These are phyloP conservation scores for Spisula solida DNA, from an alignment of 2,888 invertebrate species.

Conservation along the genomic window DNA sequence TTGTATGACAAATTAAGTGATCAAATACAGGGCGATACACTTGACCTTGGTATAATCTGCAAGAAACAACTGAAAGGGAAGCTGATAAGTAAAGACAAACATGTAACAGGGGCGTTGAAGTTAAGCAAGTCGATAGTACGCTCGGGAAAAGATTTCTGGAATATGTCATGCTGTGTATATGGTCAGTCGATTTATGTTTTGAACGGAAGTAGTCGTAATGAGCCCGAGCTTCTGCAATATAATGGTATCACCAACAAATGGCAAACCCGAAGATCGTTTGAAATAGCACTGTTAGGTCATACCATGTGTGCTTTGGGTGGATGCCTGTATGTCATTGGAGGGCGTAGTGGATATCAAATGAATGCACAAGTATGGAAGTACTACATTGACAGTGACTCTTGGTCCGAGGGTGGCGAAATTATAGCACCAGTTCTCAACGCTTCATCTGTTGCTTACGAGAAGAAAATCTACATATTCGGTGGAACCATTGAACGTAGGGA, in stretches of 20 bases:
- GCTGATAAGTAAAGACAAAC: background rate
- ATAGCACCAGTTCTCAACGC: conserved; percentile 57
- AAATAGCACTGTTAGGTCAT: conserved; percentile 38
- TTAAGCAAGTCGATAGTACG: background rate
- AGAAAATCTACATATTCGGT: conserved; percentile 60
- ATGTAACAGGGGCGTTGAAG: background rate
- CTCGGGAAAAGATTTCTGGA: background rate
- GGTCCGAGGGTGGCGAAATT: conserved; percentile 56
- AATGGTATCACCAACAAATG: background rate
- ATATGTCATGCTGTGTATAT: conserved; percentile 39
- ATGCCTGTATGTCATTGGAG: conserved; percentile 51
- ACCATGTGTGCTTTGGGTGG: conserved; percentile 52
- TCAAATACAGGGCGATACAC: background rate
- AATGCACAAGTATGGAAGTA: conserved; percentile 53
- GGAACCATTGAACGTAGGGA: conserved; percentile 36
- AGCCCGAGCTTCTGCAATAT: conserved; percentile 19
- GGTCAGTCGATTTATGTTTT: conserved; percentile 36
- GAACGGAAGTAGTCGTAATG: background rate
- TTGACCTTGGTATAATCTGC: background rate
- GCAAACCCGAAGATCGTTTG: background rate
- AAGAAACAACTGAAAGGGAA: background rate
- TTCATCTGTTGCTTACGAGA: conserved; percentile 49
- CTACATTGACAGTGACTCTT: conserved; percentile 38
- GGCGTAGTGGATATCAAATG: conserved; percentile 14
- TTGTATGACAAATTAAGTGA: background rate